Conservation (phyloP, 2,888 invertebrate species). For the Phortica magna region DNA sequence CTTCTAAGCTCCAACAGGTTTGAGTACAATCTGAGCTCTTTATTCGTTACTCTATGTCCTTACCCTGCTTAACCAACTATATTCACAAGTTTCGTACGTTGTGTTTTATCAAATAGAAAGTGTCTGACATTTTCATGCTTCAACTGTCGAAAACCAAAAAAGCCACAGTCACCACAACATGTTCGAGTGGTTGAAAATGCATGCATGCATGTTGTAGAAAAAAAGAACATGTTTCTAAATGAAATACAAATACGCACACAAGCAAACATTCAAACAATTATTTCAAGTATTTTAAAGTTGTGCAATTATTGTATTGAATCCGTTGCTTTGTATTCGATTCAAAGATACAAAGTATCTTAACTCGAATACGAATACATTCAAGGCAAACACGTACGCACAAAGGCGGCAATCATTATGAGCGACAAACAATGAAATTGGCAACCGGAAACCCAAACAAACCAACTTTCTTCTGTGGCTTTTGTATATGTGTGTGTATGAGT, state of each 20-base stretch:
- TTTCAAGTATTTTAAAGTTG: neutral
- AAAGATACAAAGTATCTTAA: neutral
- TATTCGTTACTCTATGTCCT: no score
- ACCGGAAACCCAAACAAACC: conserved; percentile 66
- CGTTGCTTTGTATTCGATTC: neutral
- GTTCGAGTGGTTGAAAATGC: neutral
- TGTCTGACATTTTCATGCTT: neutral
- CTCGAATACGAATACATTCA: neutral
- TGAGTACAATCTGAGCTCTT: no score
- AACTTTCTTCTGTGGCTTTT: neutral
- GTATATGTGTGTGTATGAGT: neutral
- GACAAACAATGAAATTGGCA: conserved; percentile 49
- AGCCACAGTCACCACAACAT: conserved; percentile 10
- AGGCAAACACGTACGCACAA: conserved; percentile 1
- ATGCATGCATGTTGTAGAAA: neutral
- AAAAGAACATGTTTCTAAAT: neutral
- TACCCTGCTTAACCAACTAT: no score
- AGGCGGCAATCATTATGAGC: conserved; percentile 41
- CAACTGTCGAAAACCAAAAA: neutral
- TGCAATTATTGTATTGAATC: conserved; percentile 7
- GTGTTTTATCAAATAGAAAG: neutral
- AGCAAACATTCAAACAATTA: neutral
- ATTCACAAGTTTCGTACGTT: no score
- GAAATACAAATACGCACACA: neutral
- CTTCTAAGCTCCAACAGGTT: no score